phyloP scores from a whole-genome alignment of 2,888 invertebrate genomes.

The Aphidoletes aphidimyza region DNA sequence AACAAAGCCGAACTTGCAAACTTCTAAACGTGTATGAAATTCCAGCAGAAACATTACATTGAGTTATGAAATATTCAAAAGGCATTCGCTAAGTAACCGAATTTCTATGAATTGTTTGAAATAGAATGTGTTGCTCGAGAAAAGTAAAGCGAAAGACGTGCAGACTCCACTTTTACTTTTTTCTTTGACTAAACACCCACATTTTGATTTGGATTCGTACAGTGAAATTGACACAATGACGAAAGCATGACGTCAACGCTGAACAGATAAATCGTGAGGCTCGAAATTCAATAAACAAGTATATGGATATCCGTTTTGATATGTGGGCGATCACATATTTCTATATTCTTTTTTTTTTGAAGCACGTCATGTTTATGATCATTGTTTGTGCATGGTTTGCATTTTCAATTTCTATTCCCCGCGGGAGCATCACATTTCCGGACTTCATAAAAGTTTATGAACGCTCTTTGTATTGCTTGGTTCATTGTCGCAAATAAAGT shows the following conservation, averaged over 20 bases:
- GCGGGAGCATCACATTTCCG: not conserved
- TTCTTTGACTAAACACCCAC: not conserved
- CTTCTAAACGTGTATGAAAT: too few relatives aligned
- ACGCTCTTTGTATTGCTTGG: not conserved
- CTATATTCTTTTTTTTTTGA: too few relatives aligned
- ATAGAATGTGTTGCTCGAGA: too few relatives aligned
- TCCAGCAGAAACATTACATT: too few relatives aligned
- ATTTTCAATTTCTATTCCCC: constrained; percentile 7
- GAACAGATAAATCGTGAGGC: not conserved
- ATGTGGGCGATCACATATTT: constrained; percentile 22
- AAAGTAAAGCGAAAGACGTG: too few relatives aligned
- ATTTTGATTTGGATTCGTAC: not conserved
- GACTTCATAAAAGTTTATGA: not conserved
- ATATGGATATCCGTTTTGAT: not conserved
- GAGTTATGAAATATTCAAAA: too few relatives aligned
- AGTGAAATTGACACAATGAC: not conserved
- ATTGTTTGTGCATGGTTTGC: not conserved
- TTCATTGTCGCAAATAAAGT: not conserved
- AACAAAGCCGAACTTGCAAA: too few relatives aligned
- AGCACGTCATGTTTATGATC: not conserved
- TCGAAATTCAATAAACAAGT: not conserved
- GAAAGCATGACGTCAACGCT: constrained; percentile 40
- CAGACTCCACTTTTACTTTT: too few relatives aligned
- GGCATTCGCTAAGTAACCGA: too few relatives aligned
- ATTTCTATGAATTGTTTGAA: too few relatives aligned